Evolutionary conservation across 2,113 vertebrate species (phyloP).

Genomic region (Zingel zingel): DNA sequence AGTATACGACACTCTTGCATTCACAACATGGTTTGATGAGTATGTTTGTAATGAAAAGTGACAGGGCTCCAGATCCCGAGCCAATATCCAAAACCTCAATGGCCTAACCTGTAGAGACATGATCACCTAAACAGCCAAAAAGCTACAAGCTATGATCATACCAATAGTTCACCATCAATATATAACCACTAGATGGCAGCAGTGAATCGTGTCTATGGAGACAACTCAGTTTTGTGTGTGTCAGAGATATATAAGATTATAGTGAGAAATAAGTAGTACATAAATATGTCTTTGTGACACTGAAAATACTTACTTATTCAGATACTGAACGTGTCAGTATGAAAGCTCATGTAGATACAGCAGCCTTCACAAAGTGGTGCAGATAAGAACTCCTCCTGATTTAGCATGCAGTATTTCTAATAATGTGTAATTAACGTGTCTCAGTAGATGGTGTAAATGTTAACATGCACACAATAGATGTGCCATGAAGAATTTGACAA

Average conservation of each 20-base stretch:
- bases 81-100: not conserved
- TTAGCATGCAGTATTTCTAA: not conserved
- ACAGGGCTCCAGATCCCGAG: not conserved
- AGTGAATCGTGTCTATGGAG: conserved; percentile 23
- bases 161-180: not conserved
- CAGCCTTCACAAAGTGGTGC: not conserved
- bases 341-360: not conserved
- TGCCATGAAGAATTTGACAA: not conserved
- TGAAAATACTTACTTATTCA: not conserved
- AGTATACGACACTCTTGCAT: not conserved
- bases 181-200: conserved; percentile 74
- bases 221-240: not conserved
- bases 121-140: not conserved
- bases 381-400: not conserved
- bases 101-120: not conserved
- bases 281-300: not conserved
- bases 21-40: not conserved
- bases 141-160: not conserved
- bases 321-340: not conserved
- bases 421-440: not conserved
- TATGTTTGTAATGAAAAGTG: not conserved
- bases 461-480: not conserved
- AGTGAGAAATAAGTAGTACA: not conserved
- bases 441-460: too few species aligned
- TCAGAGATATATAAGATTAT: not conserved